These are phyloP conservation scores for Mechanitis mazaeus DNA, from an alignment of 2,888 invertebrate species.

Conservation along the genomic window DNA sequence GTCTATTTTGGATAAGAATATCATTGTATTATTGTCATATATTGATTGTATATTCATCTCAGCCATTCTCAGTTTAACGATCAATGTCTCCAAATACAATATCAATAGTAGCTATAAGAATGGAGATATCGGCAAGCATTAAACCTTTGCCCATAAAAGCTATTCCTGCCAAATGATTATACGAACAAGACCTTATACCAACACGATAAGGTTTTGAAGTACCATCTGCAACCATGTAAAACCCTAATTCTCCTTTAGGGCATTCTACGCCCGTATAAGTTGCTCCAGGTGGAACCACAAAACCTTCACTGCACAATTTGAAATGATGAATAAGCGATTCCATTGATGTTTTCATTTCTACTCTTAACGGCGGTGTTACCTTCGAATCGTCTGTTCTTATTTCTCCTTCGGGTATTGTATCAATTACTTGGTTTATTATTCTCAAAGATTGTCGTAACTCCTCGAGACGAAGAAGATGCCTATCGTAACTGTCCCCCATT, in stretches of 20 bases:
- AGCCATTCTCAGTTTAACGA: conserved; percentile 52
- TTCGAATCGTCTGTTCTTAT: conserved; percentile 88
- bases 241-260: conserved; percentile 91
- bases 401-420: conserved; percentile 89
- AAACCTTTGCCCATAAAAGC: conserved; percentile 77
- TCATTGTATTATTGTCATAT: too few species aligned
- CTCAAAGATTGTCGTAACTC: conserved; percentile 87
- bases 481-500: conserved; percentile 90
- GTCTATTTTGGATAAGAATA: too few species aligned
- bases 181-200: conserved; percentile 76
- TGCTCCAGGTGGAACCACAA: conserved; percentile 87
- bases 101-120: conserved; percentile 83
- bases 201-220: conserved; percentile 84
- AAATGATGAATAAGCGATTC: conserved; percentile 94
- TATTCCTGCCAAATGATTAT: conserved; percentile 79
- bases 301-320: conserved; percentile 89
- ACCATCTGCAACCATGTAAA: conserved; percentile 92
- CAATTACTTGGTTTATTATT: conserved; percentile 88
- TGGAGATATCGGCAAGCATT: conserved; percentile 87
- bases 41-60: not conserved
- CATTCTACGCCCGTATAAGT: conserved; percentile 88
- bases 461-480: conserved; percentile 80
- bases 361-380: conserved; percentile 82
- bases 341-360: conserved; percentile 92
- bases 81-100: conserved; percentile 80